Percentiles rank a stretch among this genome's conserved stretches.
Evolutionary conservation across 2,888 invertebrate genomes (phyloP).

Genomic region (Hirudinaria manillensis): DNA sequence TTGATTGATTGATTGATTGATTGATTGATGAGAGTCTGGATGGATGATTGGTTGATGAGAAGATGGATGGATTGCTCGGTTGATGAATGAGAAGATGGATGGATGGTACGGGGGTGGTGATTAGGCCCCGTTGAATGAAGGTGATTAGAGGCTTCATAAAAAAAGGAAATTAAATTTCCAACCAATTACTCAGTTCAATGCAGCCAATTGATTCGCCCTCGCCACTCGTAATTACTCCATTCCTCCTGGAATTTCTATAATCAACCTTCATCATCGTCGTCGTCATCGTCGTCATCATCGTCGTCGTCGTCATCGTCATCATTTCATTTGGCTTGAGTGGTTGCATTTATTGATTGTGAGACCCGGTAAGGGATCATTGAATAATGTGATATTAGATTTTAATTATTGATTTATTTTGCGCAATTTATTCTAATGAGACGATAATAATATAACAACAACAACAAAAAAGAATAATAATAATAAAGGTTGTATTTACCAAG

Average conservation of each 20-base stretch:
- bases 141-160: constrained; percentile 4
- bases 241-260: neutral
- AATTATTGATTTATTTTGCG: too few relatives aligned
- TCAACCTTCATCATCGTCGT: neutral
- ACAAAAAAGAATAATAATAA: too few relatives aligned
- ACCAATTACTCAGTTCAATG: constrained; percentile 19
- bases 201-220: constrained; percentile 15
- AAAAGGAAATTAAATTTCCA: constrained; percentile 23
- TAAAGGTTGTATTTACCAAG: too few relatives aligned
- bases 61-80: constrained; percentile 3
- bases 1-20: too few relatives aligned
- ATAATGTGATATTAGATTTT: too few relatives aligned
- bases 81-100: neutral
- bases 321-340: too few relatives aligned
- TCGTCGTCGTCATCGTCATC: constrained; percentile 5
- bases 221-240: neutral
- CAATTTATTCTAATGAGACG: too few relatives aligned
- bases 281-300: too few relatives aligned
- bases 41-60: neutral
- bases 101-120: neutral
- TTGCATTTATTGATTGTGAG: too few relatives aligned
- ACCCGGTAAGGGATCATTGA: too few relatives aligned
- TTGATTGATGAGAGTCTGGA: too few relatives aligned
- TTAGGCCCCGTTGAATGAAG: neutral
- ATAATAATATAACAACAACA: too few relatives aligned